Evolutionary conservation across 2,888 invertebrate species (phyloP), one percentile per base, ranked within the genome.

Genomic region (Yponomeuta evonymella): DNA sequence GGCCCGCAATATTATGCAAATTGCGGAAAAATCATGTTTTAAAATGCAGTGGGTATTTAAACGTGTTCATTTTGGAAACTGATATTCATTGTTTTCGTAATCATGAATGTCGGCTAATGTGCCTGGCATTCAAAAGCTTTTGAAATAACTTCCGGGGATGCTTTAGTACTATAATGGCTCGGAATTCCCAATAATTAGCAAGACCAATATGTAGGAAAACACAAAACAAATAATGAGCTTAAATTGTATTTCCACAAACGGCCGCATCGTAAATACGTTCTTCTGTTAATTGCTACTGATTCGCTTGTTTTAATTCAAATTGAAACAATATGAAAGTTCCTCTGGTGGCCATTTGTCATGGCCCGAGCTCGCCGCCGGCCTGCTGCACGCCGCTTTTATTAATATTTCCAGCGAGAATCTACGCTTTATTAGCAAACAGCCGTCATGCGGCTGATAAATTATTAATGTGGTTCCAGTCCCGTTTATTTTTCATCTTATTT

Each of bases 341-440:
- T 80, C 83, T 81, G 81, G 82, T 80, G 89, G 89, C 88, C 88
- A 89, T 92, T 91, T 90, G 89, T 92, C 90, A 92, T 83, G 77
- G 75, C 75, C 74, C 81, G 78, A 76, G 79, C 79, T 75, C 80
- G 80, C 79, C 78, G 78, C 79, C 83, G 83, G 81, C 78, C 78
- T 85, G 82, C 81, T 84, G 87, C 89, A 87, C 83, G 86, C 87
- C 85, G 89, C 88, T 90, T 90, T 92, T 91, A 91, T 92, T 92
- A 90, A 92, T 91, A 92, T 91, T 91, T 90, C 87, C 89, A 88
- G 83, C 80, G 85, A 84, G 88, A 90, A 89, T 88, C 88, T 84
- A 83, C 88, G 91, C 89, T 91, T 91, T 92, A 92, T 92, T 92
- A 91, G 91, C 89, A 90, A 91, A 91, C 91, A 90, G 87, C 87